phyloP scores from a whole-genome alignment of 2,113 vertebrate genomes.

The Microcebus murinus region DNA sequence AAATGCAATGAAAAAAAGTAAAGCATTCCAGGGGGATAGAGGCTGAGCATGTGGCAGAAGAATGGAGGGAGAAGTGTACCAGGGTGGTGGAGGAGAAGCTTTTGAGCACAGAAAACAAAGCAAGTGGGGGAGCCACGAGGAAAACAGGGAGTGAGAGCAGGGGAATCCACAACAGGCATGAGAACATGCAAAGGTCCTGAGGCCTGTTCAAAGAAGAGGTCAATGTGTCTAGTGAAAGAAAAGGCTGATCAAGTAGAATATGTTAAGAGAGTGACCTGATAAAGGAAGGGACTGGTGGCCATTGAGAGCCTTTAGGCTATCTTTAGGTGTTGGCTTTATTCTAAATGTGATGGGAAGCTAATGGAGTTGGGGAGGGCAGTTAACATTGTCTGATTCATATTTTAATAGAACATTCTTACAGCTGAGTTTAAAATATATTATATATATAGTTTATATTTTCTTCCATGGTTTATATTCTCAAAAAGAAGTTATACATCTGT shows the following conservation, averaged over 20 bases:
- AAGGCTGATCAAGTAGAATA: not conserved
- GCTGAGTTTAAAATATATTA: not conserved
- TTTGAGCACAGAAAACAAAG: not conserved
- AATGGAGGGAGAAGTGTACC: not conserved
- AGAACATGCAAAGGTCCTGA: not conserved
- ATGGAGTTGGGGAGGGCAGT: not conserved
- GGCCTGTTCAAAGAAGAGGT: not conserved
- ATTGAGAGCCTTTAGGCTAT: not conserved
- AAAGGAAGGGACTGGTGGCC: accelerated
- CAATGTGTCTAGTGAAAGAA: not conserved
- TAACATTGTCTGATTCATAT: not conserved
- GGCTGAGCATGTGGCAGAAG: not conserved
- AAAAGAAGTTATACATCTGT: not conserved
- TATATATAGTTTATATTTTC: not conserved
- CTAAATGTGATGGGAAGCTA: not conserved
- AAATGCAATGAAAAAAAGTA: not conserved
- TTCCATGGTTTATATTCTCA: not conserved
- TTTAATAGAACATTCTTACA: not conserved
- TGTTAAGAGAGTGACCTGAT: not conserved
- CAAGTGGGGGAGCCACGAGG: not conserved
- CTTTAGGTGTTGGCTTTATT: not conserved
- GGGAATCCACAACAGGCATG: not conserved
- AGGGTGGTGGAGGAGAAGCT: not conserved
- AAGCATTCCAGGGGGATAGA: not conserved
- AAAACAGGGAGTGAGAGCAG: not conserved